Evolutionary conservation across 2,113 vertebrate genomes (phyloP).

Genomic region (Phyllostomus discolor): DNA sequence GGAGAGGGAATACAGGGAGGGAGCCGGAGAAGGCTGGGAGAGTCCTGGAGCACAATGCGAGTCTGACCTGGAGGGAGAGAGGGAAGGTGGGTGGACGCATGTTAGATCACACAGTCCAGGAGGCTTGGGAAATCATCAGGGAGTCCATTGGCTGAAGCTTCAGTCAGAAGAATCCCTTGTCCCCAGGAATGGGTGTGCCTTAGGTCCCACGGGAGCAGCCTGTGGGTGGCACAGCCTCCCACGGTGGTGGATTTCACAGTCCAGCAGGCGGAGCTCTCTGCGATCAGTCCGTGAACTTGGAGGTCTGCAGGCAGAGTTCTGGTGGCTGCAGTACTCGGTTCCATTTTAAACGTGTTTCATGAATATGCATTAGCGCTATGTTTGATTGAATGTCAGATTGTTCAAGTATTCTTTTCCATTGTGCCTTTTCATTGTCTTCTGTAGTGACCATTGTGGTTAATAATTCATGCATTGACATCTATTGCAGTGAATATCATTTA

Average conservation of each 20-base stretch:
- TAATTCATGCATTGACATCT: not conserved
- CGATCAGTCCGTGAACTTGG: fast-evolving
- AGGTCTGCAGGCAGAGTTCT: not conserved
- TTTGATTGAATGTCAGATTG: not conserved
- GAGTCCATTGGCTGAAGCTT: not conserved
- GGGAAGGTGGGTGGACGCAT: not conserved
- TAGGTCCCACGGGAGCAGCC: not conserved
- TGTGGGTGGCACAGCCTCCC: not conserved
- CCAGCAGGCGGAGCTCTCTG: not conserved
- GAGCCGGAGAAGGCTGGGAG: not conserved
- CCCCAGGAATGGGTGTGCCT: not conserved
- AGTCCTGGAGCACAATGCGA: not conserved
- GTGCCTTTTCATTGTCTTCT: not conserved
- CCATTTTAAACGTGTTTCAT: not conserved
- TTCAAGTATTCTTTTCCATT: not conserved
- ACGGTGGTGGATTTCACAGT: not conserved
- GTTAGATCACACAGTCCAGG: not conserved
- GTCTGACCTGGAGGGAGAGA: not conserved
- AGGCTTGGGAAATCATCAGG: not conserved
- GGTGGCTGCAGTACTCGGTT: not conserved
- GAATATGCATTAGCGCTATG: not conserved
- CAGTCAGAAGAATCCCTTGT: not conserved
- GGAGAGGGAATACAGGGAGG: not conserved
- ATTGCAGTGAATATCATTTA: not conserved
- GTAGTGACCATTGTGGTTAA: not conserved